Conservation (phyloP, 2,888 invertebrate species). For the Linnaemya tessellans region DNA sequence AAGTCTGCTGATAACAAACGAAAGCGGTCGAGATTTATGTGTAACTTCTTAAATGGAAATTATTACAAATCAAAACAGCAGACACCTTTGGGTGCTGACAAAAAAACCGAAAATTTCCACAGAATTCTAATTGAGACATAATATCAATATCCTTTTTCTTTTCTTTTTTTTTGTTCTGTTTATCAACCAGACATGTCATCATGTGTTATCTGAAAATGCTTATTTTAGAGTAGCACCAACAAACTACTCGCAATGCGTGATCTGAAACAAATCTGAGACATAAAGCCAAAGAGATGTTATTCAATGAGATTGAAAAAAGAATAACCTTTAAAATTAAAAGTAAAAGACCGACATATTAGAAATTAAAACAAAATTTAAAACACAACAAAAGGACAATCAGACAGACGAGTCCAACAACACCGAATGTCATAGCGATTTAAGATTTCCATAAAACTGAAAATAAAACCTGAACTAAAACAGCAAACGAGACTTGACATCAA, state of each 20-base stretch:
- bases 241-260: slow-evolving; percentile 54
- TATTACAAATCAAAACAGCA: slow-evolving; percentile 69
- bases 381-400: slow-evolving; percentile 35
- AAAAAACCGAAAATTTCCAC: slow-evolving; percentile 73
- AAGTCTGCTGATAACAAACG: slow-evolving; percentile 56
- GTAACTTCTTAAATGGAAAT: slow-evolving; percentile 65
- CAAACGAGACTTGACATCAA: slow-evolving; percentile 27
- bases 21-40: slow-evolving; percentile 29
- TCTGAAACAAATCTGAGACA: slow-evolving; percentile 62
- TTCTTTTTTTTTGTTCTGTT: slow-evolving; percentile 3
- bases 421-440: slow-evolving; percentile 30
- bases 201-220: slow-evolving; percentile 59
- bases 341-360: slow-evolving; percentile 45
- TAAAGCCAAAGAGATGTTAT: slow-evolving; percentile 45
- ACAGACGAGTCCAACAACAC: neutral
- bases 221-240: slow-evolving; percentile 6
- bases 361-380: slow-evolving; percentile 47
- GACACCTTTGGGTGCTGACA: slow-evolving; percentile 63
- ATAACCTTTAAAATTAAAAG: slow-evolving; percentile 30
- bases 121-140: slow-evolving; percentile 79
- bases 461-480: neutral
- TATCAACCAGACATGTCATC: slow-evolving; percentile 65
- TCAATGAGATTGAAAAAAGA: neutral
- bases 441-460: slow-evolving; percentile 33
- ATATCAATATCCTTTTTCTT: slow-evolving; percentile 40